Evolutionary conservation across 2,797 vertebrate species (phyloP).

Genomic region (Phrynocephalus vlangalii): DNA sequence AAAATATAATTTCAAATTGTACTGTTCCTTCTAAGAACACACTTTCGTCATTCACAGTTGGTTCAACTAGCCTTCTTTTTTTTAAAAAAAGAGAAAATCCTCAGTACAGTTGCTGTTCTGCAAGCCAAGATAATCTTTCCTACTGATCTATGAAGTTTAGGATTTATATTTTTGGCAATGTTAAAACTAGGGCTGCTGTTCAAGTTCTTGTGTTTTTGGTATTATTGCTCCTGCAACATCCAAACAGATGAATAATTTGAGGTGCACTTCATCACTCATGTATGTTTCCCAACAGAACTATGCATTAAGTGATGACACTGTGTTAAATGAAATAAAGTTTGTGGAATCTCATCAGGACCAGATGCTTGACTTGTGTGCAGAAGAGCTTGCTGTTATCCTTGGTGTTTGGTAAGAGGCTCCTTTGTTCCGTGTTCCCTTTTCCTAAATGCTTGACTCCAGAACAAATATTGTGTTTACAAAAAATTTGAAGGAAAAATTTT

Average conservation of each 20-base stretch:
- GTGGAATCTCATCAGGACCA: constrained; percentile 84
- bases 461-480: not conserved
- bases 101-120: not conserved
- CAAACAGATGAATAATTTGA: not conserved
- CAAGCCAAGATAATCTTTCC: constrained; percentile 21
- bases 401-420: constrained; percentile 88
- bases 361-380: constrained; percentile 88
- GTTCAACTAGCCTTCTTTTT: not conserved
- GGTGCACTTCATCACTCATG: constrained; percentile 18
- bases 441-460: constrained; percentile 15
- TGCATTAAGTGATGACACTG: constrained; percentile 89
- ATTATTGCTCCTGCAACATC: constrained; percentile 23
- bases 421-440: constrained; percentile 19
- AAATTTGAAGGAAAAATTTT: not conserved
- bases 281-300: constrained; percentile 81
- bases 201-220: not conserved
- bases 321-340: constrained; percentile 88
- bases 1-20: constrained; percentile 7
- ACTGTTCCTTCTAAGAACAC: constrained; percentile 23
- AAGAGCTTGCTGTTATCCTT: constrained; percentile 94
- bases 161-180: constrained; percentile 1
- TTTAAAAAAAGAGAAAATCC: not conserved
- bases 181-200: constrained; percentile 15
- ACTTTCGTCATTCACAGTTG: constrained; percentile 16
- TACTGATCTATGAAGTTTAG: constrained; percentile 7